Evolutionary conservation across 1,140 invertebrate genomes (phyloP), one percentile per base, ranked within the genome.

Genomic region (Trichoplusia ni): DNA sequence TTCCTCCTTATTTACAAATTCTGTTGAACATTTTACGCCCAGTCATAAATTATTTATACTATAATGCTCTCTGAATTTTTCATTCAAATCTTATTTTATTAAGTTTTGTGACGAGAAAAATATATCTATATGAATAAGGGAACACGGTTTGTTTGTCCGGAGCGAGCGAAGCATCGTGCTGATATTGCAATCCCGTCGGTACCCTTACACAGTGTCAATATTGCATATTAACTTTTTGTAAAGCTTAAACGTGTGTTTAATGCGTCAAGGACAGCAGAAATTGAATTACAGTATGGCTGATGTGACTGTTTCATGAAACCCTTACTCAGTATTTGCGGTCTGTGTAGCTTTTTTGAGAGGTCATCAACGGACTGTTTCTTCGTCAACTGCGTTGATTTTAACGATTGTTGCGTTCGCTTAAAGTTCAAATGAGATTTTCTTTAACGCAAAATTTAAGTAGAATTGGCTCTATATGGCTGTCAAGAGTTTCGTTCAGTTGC

Each of bases 221-320:
- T 71, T 64, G 56, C 51, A 63, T 58, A 75, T 67, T 69, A 75
- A 60, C 65, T 69, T 71, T 67, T 69, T 53, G 42, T 53, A 27
- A 49, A 49, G 18, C 29, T 19, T 18, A 49, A 47, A 18, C 29
- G 33, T 38, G 27, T 19, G 16, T 35, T 35, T 46, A 19, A 38
- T 19, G 11, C 29, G 33, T 11, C 42, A 19, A 61, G 5, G 7
- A 3, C 16, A 2, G 25, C 8, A 21, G 37, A 44, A 59, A 59
- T 44, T 44, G 8, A 18, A 59, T 51, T 59, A 40, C 13, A 35
- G 2, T n/a, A 29, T 13, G 6, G 27, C n/a, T 25, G 16, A 11
- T 35, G 21, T 13, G 29, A 19, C 29, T 2, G 5, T 53, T 19
- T 53, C 11, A 37, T 47, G n/a, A 13, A 29, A 44, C 19, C 13